Base-by-base conservation (phyloP, 2,888 invertebrate species). In the Dioctria linearis region DNA sequence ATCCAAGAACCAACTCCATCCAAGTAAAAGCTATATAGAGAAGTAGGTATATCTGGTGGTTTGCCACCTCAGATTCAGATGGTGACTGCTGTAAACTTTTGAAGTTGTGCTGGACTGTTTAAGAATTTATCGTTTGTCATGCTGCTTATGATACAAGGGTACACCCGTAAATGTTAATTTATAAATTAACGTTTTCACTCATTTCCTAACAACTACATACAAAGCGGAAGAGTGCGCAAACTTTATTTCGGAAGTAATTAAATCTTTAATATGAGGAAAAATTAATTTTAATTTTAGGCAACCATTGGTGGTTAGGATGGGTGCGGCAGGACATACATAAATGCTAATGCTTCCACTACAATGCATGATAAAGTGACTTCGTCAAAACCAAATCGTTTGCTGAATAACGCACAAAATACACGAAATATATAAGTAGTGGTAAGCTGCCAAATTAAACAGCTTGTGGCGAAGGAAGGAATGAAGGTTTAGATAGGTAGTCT, bases 51-150 rank as follows among this genome's bases (percentile, higher is more conserved):
- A 25, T 25, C 25, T 25, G 25, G 49, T 37, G 67, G 67, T 13
- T 25, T 25, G 25, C 9, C 11, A 6, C 37, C 67, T 13, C 67
- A 43, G 3, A 40, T 39, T 40, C 65, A 40, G 25, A 69, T 69
- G 69, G 69, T 25, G 51, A 37, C 37, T 46, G 39, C 69, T 37
- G 69, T 49, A 51, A 51, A 69, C 11, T 69, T 69, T 25, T 49
- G 51, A 69, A 69, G 69, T 69, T 69, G 25, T 69, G 69, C 13
- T 69, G 69, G 43, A 4, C 11, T 69, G 51, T 69, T 69, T 51
- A 51, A 69, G 40, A 51, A 69, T 69, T 69, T 69, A 69, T 69
- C 51, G 69, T 69, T 67, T 69, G 51, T 69, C 69, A 69, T 69
- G 69, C 61, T 25, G 6, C 37, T 39, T 39, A 25, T 9, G 61